Conservation (phyloP, 2,888 invertebrate genomes). For the Stramonita haemastoma region DNA sequence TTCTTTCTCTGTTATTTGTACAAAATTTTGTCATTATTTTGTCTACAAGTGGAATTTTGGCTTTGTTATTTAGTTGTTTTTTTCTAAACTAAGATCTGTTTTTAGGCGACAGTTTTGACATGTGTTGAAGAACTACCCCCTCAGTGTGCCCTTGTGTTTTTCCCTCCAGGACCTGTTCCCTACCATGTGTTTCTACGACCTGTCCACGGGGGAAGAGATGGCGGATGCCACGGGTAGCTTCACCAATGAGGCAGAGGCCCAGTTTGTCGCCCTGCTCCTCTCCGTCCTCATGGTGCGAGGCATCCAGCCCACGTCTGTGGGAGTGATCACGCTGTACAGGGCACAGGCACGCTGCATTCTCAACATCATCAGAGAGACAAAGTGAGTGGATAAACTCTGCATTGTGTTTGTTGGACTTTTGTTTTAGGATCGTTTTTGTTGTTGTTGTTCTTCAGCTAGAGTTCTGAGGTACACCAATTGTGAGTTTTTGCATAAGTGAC, state of each 20-base stretch:
- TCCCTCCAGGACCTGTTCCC: constrained; percentile 59
- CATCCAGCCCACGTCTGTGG: constrained; percentile 61
- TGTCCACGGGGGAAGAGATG: constrained; percentile 59
- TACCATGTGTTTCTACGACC: constrained; percentile 68
- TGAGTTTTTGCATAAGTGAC: no score
- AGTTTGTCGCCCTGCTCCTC: constrained; percentile 65
- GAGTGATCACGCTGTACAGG: constrained; percentile 71
- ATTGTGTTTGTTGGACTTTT: no score
- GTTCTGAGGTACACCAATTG: no score
- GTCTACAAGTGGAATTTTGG: no score
- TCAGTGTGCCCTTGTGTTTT: neutral
- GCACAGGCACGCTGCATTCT: constrained; percentile 56
- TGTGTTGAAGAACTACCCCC: no score
- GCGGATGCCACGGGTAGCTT: constrained; percentile 63
- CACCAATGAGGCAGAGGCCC: constrained; percentile 66
- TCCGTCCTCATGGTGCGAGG: constrained; percentile 55
- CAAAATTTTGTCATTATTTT: no score
- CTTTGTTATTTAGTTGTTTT: no score
- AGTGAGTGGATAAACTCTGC: neutral
- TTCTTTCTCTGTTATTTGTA: no score
- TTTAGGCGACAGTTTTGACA: no score
- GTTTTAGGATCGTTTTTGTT: no score
- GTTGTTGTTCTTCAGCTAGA: no score
- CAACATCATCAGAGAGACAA: constrained; percentile 24
- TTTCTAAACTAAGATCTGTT: no score